Evolutionary conservation across 2,888 invertebrate genomes (phyloP).

Genomic region (Acrobasis repandana): DNA sequence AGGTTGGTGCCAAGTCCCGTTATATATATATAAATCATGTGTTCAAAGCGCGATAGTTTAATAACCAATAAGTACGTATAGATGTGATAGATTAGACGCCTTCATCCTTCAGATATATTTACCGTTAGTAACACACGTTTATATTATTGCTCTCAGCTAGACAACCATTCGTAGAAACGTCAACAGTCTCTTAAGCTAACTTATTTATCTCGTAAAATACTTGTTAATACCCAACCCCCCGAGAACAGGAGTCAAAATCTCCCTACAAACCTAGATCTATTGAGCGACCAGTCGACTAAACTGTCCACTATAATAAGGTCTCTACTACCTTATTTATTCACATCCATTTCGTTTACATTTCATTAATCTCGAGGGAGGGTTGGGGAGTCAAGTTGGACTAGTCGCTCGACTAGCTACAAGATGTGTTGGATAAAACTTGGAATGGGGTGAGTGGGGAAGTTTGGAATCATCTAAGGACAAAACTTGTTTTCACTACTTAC

Average conservation of each 20-base stretch:
- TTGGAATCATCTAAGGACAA: conserved; percentile 55
- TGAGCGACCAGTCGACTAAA: conserved; percentile 41
- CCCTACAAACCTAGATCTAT: conserved; percentile 48
- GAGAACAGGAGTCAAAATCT: conserved; percentile 60
- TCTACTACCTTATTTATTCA: conserved; percentile 48
- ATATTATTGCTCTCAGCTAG: conserved; percentile 17
- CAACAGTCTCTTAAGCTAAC: conserved; percentile 69
- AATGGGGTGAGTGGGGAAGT: conserved; percentile 45
- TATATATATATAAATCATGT: too few relatives aligned
- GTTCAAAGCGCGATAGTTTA: too few relatives aligned
- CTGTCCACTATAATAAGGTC: conserved; percentile 55
- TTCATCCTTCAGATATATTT: not conserved
- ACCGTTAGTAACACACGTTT: not conserved
- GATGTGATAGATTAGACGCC: not conserved
- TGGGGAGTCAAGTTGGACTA: conserved; percentile 46
- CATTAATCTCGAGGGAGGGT: conserved; percentile 32
- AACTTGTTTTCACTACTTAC: conserved; percentile 79
- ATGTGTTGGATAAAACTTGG: conserved; percentile 46
- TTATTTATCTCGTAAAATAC: conserved; percentile 79
- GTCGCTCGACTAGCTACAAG: conserved; percentile 53
- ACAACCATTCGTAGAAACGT: conserved; percentile 30
- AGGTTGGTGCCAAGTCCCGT: too few relatives aligned
- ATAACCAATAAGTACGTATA: too few relatives aligned
- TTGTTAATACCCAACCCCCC: conserved; percentile 73
- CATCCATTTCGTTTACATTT: conserved; percentile 28